These are phyloP conservation scores for Garrulus glandarius DNA, from an alignment of 2,797 vertebrate species.

Conservation along the genomic window DNA sequence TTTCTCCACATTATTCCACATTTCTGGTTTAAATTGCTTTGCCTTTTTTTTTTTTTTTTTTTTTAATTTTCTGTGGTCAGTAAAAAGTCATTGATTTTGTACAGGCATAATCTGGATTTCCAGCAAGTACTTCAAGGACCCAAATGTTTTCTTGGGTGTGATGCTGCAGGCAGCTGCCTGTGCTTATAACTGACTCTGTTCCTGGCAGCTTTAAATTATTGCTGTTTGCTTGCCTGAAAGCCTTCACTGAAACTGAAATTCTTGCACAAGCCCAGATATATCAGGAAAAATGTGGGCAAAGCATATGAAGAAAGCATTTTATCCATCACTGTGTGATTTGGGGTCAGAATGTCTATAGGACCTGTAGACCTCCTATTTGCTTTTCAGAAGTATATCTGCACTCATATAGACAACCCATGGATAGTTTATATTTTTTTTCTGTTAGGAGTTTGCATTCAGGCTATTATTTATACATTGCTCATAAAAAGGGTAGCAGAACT, in stretches of 20 bases:
- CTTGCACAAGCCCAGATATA: background rate
- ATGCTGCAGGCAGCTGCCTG: background rate
- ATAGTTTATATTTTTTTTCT: background rate
- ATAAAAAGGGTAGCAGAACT: background rate
- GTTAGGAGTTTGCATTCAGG: background rate
- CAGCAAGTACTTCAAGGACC: background rate
- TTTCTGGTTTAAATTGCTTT: background rate
- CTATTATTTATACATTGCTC: background rate
- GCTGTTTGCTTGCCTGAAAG: slow-evolving; percentile 2
- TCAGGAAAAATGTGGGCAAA: background rate
- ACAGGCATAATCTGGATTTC: background rate
- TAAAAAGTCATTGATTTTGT: background rate
- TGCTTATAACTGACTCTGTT: background rate
- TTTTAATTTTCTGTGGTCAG: background rate
- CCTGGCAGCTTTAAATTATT: slow-evolving; percentile 23
- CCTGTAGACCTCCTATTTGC: background rate
- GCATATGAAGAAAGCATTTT: background rate
- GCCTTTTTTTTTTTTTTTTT: background rate
- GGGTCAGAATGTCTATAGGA: background rate
- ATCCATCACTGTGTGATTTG: background rate
- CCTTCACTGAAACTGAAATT: background rate
- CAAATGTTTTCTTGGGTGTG: background rate
- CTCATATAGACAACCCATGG: background rate
- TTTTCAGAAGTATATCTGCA: background rate
- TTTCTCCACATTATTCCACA: background rate